A percentile compares a stretch with the other conserved stretches of the same genome.
These are phyloP conservation scores for Oenanthe oenanthe DNA, from an alignment of 2,113 vertebrate genomes.

Conservation along the genomic window DNA sequence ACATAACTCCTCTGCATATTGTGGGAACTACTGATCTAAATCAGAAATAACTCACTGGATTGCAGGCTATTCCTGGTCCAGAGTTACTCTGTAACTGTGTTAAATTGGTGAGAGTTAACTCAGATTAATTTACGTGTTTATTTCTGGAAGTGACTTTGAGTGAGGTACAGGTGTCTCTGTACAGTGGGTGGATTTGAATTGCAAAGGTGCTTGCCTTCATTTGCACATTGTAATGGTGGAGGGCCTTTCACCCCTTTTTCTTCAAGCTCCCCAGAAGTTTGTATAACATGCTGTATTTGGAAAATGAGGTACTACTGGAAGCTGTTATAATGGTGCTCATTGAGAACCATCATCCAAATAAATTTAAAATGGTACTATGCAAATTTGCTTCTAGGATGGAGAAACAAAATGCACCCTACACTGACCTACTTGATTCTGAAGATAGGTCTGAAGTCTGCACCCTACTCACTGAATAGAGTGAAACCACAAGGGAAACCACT, in stretches of 20 bases:
- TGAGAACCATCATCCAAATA: background rate
- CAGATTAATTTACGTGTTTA: background rate
- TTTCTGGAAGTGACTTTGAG: background rate
- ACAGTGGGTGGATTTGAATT: background rate
- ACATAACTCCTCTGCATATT: background rate
- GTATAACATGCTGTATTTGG: background rate
- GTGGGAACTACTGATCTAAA: background rate
- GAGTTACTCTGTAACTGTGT: background rate
- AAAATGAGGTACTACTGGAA: background rate
- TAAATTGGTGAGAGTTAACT: background rate
- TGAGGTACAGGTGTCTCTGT: background rate
- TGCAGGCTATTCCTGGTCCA: background rate
- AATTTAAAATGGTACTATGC: background rate
- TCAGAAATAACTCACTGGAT: background rate
- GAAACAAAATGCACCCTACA: background rate
- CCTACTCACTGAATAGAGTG: background rate
- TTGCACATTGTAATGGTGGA: background rate
- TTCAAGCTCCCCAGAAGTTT: background rate
- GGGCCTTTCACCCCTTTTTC: background rate
- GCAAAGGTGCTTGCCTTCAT: background rate
- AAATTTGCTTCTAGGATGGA: background rate
- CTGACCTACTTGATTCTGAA: background rate
- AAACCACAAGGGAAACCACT: background rate
- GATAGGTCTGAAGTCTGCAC: background rate
- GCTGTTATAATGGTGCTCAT: background rate